Conservation (phyloP, 2,888 invertebrate species). For the Anorthoa munda region DNA sequence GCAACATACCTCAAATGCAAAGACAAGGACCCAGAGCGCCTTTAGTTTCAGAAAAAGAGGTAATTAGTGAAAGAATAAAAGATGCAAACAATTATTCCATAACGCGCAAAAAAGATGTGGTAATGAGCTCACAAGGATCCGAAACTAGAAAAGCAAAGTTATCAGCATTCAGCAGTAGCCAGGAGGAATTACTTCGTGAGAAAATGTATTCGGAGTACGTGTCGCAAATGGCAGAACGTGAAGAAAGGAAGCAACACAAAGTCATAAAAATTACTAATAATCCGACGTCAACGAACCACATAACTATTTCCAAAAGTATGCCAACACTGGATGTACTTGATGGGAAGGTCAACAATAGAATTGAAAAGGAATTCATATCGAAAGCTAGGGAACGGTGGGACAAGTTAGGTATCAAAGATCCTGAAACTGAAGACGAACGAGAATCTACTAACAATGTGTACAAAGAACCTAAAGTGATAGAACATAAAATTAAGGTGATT, state of each 20-base stretch:
- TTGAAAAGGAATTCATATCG: conserved; percentile 95
- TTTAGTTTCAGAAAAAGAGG: conserved; percentile 82
- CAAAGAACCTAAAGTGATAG: conserved; percentile 84
- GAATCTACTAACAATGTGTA: conserved; percentile 81
- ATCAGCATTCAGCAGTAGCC: conserved; percentile 91
- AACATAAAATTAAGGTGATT: conserved; percentile 92
- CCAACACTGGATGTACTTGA: conserved; percentile 81
- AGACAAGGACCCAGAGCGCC: conserved; percentile 83
- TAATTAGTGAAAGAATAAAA: conserved; percentile 69
- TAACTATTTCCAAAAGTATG: conserved; percentile 82
- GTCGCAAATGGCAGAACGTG: conserved; percentile 94
- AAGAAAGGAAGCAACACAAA: conserved; percentile 95
- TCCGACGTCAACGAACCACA: conserved; percentile 71
- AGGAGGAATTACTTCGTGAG: conserved; percentile 94
- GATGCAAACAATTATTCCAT: conserved; percentile 82
- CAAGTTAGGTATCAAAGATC: conserved; percentile 93
- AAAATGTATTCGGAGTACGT: conserved; percentile 97
- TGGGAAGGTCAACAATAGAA: conserved; percentile 87
- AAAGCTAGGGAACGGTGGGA: conserved; percentile 94
- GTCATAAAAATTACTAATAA: conserved; percentile 94
- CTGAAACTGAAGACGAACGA: conserved; percentile 92
- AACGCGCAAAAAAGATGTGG: conserved; percentile 87
- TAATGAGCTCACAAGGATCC: conserved; percentile 70
- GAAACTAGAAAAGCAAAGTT: conserved; percentile 74
- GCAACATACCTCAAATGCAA: conserved; percentile 55